These are phyloP conservation scores for Yoshiicerus persimilis DNA, from an alignment of 1,140 invertebrate genomes.

Conservation along the genomic window DNA sequence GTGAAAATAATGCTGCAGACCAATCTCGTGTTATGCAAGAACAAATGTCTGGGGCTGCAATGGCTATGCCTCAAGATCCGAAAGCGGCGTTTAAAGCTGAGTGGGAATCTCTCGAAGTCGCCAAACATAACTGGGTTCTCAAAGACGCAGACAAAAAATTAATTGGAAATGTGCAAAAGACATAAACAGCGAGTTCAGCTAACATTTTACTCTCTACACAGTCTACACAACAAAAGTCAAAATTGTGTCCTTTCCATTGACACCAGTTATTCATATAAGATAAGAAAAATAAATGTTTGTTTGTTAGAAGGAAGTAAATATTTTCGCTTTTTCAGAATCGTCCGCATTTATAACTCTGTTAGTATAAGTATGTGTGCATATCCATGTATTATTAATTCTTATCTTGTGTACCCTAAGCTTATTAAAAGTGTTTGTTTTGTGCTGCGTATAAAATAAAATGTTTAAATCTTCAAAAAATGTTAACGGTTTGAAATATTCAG, in stretches of 20 bases:
- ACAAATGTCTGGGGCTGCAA: slow-evolving; percentile 92
- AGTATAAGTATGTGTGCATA: too few relatives aligned
- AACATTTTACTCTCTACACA: too few relatives aligned
- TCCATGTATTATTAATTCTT: too few relatives aligned
- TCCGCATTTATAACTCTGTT: neutral
- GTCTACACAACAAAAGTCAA: neutral
- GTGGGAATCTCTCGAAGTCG: slow-evolving; percentile 98
- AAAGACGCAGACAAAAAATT: slow-evolving; percentile 72
- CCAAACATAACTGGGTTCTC: slow-evolving; percentile 87
- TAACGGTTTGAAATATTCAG: too few relatives aligned
- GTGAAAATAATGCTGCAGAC: slow-evolving; percentile 98
- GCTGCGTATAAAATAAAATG: too few relatives aligned
- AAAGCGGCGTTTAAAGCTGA: slow-evolving; percentile 98
- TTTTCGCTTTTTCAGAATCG: neutral
- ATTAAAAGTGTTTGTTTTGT: too few relatives aligned
- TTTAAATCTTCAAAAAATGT: too few relatives aligned
- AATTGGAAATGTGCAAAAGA: neutral
- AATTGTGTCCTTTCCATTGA: neutral
- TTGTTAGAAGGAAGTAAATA: too few relatives aligned
- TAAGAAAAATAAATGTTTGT: too few relatives aligned
- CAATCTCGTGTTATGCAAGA: slow-evolving; percentile 96
- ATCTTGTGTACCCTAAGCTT: too few relatives aligned
- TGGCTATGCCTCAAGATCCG: slow-evolving; percentile 95
- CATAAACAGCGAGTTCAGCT: too few relatives aligned
- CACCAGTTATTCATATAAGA: too few relatives aligned